Evolutionary conservation across 1,140 invertebrate genomes (phyloP).

Genomic region (Gryllus bimaculatus): DNA sequence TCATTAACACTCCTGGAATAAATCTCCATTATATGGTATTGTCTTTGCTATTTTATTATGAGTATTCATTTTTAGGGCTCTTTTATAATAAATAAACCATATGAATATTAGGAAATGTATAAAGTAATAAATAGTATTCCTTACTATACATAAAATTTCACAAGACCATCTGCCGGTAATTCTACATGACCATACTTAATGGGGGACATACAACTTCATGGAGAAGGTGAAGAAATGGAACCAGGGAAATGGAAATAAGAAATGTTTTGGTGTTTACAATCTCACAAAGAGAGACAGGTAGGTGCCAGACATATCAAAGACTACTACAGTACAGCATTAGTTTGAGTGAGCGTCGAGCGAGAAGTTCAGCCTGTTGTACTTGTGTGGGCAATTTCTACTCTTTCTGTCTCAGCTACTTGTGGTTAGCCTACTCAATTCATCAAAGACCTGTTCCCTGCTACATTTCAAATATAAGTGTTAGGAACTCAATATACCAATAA

Average conservation of each 20-base stretch:
- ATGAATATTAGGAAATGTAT: too few species aligned
- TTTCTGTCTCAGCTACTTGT: neutral
- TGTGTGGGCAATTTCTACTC: conserved; percentile 3
- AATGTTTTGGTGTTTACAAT: neutral
- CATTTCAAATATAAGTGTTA: conserved; percentile 6
- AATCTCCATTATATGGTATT: too few species aligned
- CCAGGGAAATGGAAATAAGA: neutral
- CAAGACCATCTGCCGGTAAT: too few species aligned
- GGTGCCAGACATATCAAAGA: neutral
- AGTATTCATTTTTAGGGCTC: too few species aligned
- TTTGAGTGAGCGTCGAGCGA: neutral
- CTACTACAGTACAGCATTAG: conserved; percentile 4
- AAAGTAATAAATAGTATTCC: too few species aligned
- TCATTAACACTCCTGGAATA: too few species aligned
- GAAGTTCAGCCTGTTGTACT: neutral
- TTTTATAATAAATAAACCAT: too few species aligned
- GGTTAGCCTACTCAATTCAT: conserved; percentile 4
- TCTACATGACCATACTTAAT: too few species aligned
- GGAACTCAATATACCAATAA: conserved; percentile 1
- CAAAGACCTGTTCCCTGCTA: neutral
- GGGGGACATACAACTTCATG: neutral
- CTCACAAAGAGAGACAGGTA: neutral
- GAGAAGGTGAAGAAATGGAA: neutral
- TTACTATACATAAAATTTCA: too few species aligned
- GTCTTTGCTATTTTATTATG: too few species aligned